phyloP scores from a whole-genome alignment of 2,113 vertebrate species.

The Myiozetetes cayanensis region DNA sequence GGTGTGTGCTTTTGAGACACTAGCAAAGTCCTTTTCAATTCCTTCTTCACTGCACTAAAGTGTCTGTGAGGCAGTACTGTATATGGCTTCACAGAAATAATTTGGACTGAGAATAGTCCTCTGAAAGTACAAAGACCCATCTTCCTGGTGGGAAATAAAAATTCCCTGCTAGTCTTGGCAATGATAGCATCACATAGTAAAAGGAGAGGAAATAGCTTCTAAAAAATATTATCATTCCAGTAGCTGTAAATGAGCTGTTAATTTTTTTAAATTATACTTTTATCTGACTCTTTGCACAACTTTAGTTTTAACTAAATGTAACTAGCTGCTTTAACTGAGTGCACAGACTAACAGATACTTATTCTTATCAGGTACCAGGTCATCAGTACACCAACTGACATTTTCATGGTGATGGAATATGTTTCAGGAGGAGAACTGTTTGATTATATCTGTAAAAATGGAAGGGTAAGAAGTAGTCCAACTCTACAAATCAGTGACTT shows the following conservation, averaged over 20 bases:
- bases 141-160: neutral
- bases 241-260: neutral
- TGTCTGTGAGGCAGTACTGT: neutral
- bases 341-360: conserved; percentile 44
- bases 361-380: conserved; percentile 89
- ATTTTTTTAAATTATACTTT: neutral
- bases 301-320: neutral
- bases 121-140: neutral
- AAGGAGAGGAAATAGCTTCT: neutral
- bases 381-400: conserved; percentile 98
- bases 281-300: neutral
- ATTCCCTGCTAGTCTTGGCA: neutral
- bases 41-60: neutral
- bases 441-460: conserved; percentile 99
- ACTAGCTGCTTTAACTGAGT: neutral
- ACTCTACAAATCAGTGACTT: neutral
- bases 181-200: neutral
- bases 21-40: neutral
- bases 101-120: neutral
- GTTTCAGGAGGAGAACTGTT: conserved; percentile 98
- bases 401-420: conserved; percentile 99
- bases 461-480: conserved; percentile 84
- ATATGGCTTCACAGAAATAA: neutral
- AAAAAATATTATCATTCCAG: neutral
- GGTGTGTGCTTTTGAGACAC: neutral